phyloP scores from a whole-genome alignment of 2,113 vertebrate species.

The Sander vitreus region DNA sequence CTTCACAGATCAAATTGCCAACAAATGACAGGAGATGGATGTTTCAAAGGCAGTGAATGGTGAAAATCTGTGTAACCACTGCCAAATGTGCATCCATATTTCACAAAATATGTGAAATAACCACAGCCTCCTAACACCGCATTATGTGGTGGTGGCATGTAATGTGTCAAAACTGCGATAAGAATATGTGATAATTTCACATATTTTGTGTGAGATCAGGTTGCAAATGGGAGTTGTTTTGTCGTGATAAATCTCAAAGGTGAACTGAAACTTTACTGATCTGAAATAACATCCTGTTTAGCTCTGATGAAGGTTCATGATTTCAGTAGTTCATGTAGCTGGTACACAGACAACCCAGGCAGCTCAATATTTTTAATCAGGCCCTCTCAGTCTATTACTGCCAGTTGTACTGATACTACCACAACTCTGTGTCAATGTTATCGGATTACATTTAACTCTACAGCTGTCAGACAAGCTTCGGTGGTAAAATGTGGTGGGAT shows the following conservation, averaged over 20 bases:
- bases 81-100: too few relatives aligned
- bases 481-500: not conserved
- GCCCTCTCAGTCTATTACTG: not conserved
- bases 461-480: conserved; percentile 2
- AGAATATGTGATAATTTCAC: too few relatives aligned
- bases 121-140: too few relatives aligned
- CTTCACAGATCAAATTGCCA: too few relatives aligned
- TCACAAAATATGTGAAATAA: too few relatives aligned
- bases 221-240: too few relatives aligned
- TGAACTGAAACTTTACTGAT: not conserved
- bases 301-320: not conserved
- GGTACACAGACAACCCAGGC: not conserved
- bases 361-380: conserved; percentile 11
- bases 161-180: too few relatives aligned
- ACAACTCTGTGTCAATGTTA: not conserved
- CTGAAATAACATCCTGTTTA: not conserved
- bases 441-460: not conserved
- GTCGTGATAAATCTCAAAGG: not conserved
- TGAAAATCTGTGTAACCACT: too few relatives aligned
- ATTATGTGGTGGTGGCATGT: too few relatives aligned
- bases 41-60: too few relatives aligned
- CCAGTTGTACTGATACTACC: not conserved
- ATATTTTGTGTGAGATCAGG: too few relatives aligned
- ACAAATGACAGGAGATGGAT: too few relatives aligned
- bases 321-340: not conserved